These are phyloP conservation scores for Tethea ocularis DNA, from an alignment of 2,888 invertebrate species.

Conservation along the genomic window DNA sequence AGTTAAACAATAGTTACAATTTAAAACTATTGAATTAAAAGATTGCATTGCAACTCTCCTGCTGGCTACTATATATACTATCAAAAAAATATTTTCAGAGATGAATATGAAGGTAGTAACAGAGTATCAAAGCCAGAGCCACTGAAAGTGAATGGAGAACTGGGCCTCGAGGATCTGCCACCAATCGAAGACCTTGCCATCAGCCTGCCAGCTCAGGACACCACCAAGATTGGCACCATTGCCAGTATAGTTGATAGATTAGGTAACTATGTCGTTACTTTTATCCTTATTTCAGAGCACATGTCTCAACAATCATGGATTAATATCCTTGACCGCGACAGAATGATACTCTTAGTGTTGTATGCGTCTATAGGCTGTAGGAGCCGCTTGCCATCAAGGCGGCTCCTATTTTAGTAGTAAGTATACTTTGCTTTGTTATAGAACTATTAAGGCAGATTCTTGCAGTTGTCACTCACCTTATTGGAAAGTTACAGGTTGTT, in stretches of 20 bases:
- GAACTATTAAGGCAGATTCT: too few species aligned
- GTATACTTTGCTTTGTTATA: too few species aligned
- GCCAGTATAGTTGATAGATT: conserved; percentile 88
- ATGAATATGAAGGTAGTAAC: conserved; percentile 52
- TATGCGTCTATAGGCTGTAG: too few species aligned
- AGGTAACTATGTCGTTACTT: conserved; percentile 65
- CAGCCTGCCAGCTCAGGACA: conserved; percentile 89
- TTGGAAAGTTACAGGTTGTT: background rate
- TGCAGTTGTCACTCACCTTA: background rate
- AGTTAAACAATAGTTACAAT: too few species aligned
- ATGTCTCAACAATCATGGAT: too few species aligned
- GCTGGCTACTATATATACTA: too few species aligned
- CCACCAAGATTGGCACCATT: conserved; percentile 89
- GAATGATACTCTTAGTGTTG: too few species aligned
- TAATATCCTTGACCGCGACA: too few species aligned
- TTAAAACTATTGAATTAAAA: too few species aligned
- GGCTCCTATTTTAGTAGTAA: too few species aligned
- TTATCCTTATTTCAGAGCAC: conserved; percentile 1
- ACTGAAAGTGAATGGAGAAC: conserved; percentile 81
- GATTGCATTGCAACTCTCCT: too few species aligned
- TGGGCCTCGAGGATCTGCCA: conserved; percentile 88
- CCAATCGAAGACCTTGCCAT: conserved; percentile 92
- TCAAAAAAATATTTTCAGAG: conserved; percentile 58
- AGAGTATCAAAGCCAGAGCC: conserved; percentile 53
- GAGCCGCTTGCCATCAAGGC: too few species aligned